Conservation (phyloP, 2,797 vertebrate species). For the Iguana delicatissima region DNA sequence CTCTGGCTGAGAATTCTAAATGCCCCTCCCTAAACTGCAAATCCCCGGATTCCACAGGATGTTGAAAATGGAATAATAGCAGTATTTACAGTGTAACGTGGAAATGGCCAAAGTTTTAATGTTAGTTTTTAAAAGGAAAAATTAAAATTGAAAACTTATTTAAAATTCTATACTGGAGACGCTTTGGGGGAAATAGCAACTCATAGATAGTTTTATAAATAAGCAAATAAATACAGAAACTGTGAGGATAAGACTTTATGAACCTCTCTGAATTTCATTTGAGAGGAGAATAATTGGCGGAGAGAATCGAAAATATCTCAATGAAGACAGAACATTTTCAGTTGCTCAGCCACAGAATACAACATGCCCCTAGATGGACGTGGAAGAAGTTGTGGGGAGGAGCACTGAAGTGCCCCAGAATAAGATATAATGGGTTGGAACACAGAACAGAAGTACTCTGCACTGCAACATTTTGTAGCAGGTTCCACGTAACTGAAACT, state of each 20-base stretch:
- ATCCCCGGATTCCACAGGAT: too few relatives aligned
- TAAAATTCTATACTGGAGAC: background rate
- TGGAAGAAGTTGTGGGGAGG: too few relatives aligned
- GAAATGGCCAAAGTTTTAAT: background rate
- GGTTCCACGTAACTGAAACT: background rate
- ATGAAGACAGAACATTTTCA: background rate
- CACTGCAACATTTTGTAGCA: background rate
- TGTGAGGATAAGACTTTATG: background rate
- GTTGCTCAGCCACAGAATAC: background rate
- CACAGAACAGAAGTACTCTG: background rate
- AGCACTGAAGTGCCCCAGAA: background rate
- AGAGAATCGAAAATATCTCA: background rate
- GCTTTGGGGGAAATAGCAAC: background rate
- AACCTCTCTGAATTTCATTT: background rate
- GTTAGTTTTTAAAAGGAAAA: background rate
- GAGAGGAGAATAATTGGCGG: too few relatives aligned
- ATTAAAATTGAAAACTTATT: background rate
- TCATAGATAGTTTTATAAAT: background rate
- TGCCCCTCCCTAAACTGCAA: too few relatives aligned
- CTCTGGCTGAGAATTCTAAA: too few relatives aligned
- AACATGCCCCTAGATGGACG: fast-evolving
- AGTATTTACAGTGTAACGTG: too few relatives aligned
- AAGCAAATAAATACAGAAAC: background rate
- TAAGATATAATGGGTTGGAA: background rate
- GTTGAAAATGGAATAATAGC: too few relatives aligned